Conservation (phyloP, 1,140 invertebrate genomes). For the Lerema accius region DNA sequence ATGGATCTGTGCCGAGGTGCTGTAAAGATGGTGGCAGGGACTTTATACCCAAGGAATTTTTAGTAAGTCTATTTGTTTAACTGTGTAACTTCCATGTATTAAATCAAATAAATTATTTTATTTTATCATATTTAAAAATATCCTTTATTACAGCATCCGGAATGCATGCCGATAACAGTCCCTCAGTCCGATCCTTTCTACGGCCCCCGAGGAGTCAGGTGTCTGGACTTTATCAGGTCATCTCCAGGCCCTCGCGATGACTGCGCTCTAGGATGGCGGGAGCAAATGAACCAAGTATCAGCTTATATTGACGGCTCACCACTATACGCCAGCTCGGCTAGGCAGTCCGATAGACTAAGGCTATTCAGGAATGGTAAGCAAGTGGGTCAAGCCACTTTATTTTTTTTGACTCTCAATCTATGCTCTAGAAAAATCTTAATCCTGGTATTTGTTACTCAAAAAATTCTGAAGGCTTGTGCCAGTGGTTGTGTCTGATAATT, state of each 20-base stretch:
- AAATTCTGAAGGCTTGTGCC: too few relatives aligned
- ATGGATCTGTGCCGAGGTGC: slow-evolving; percentile 91
- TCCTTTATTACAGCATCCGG: slow-evolving; percentile 85
- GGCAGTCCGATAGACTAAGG: slow-evolving; percentile 88
- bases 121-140: not conserved
- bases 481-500: too few relatives aligned
- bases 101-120: too few relatives aligned
- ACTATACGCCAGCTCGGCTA: slow-evolving; percentile 94
- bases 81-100: not conserved
- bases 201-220: slow-evolving; percentile 86
- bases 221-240: slow-evolving; percentile 89
- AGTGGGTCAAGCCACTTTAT: too few relatives aligned
- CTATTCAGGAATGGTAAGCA: slow-evolving; percentile 87
- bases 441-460: too few relatives aligned
- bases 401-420: too few relatives aligned
- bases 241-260: slow-evolving; percentile 87
- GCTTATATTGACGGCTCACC: slow-evolving; percentile 96
- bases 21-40: slow-evolving; percentile 86
- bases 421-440: too few relatives aligned
- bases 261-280: slow-evolving; percentile 88
- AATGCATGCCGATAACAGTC: slow-evolving; percentile 92
- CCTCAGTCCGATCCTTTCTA: slow-evolving; percentile 89
- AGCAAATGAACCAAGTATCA: slow-evolving; percentile 92
- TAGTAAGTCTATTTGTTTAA: slow-evolving; percentile 75
- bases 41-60: slow-evolving; percentile 84